A percentile compares a stretch with the other conserved stretches of the same genome.
Conservation (phyloP, 2,888 invertebrate genomes). For the Sminthurinus aureus region DNA sequence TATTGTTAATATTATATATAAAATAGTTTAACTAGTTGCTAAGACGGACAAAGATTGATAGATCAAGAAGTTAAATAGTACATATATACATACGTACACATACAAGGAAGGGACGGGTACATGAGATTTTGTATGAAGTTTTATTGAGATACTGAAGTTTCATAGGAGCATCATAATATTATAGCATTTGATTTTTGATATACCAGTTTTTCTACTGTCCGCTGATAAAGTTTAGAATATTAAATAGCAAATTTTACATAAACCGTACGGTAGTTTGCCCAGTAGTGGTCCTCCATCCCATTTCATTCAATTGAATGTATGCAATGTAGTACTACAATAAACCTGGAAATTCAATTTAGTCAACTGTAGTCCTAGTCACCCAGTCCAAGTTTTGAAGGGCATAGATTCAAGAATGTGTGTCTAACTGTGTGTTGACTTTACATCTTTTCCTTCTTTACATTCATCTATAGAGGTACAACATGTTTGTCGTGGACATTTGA, state of each 20-base stretch:
- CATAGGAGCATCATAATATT: neutral
- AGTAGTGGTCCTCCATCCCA: too few relatives aligned
- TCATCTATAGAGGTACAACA: neutral
- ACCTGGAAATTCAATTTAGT: slow-evolving; percentile 26
- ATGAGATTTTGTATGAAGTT: neutral
- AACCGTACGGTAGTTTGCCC: too few relatives aligned
- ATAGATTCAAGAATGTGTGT: neutral
- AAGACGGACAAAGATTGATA: neutral
- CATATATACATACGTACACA: too few relatives aligned
- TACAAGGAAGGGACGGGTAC: neutral
- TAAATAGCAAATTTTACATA: neutral
- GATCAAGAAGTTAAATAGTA: neutral
- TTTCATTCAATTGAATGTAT: neutral
- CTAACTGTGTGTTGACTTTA: neutral
- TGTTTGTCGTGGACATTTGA: neutral
- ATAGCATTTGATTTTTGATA: neutral
- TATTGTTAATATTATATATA: too few relatives aligned
- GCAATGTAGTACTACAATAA: neutral
- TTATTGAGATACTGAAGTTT: neutral
- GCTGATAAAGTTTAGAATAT: too few relatives aligned
- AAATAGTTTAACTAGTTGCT: too few relatives aligned
- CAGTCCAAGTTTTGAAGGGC: neutral
- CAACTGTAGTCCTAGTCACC: neutral
- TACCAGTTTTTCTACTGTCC: neutral
- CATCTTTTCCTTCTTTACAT: neutral